These are phyloP conservation scores for Gyrodactylus bullatarudis DNA, from an alignment of 1,140 invertebrate species.

Conservation along the genomic window DNA sequence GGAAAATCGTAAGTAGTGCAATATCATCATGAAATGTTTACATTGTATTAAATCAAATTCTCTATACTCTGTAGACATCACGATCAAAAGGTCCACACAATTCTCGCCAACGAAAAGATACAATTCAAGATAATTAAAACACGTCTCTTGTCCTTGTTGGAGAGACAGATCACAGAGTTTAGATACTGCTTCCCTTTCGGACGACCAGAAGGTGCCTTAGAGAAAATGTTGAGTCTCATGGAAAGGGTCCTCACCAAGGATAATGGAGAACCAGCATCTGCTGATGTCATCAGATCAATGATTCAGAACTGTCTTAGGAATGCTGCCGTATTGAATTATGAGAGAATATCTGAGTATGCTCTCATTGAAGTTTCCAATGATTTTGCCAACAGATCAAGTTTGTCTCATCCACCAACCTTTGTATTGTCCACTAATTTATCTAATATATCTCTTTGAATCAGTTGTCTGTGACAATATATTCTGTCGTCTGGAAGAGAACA, in stretches of 20 bases:
- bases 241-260: constrained; percentile 94
- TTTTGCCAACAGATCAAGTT: not conserved
- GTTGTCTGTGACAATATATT: not conserved
- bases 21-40: too few relatives aligned
- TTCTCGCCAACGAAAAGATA: constrained; percentile 79
- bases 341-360: constrained; percentile 68
- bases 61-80: not conserved
- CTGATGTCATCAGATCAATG: constrained; percentile 67
- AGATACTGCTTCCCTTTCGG: constrained; percentile 93
- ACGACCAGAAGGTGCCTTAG: constrained; percentile 71
- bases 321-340: constrained; percentile 85
- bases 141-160: constrained; percentile 49
- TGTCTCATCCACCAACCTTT: too few relatives aligned
- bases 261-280: constrained; percentile 70
- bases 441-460: not conserved
- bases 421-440: not conserved
- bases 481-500: constrained; percentile 59
- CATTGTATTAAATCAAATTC: too few relatives aligned
- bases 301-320: constrained; percentile 87
- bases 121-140: constrained; percentile 92
- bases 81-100: constrained; percentile 41
- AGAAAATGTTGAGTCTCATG: constrained; percentile 65
- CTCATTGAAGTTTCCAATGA: constrained; percentile 64
- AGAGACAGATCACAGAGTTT: constrained; percentile 89
- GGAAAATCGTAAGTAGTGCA: constrained; percentile 24